Conservation (phyloP, 1,140 invertebrate genomes). For the Euura lappo region DNA sequence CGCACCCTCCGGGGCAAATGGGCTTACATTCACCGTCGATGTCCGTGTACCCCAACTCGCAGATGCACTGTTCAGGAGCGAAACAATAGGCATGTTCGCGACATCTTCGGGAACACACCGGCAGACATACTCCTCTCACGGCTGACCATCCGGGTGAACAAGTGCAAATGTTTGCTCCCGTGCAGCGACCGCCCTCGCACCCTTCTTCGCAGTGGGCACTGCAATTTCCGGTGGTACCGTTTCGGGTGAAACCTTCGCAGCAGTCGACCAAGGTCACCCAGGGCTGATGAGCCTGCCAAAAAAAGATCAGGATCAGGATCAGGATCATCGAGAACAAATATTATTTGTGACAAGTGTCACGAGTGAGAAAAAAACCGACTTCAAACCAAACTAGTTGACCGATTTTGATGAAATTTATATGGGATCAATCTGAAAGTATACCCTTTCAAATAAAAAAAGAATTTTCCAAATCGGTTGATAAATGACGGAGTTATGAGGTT, state of each 20-base stretch:
- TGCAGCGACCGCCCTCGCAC: slow-evolving; percentile 54
- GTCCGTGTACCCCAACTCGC: slow-evolving; percentile 51
- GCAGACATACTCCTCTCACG: slow-evolving; percentile 47
- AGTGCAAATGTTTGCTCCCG: slow-evolving; percentile 44
- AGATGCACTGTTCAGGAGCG: slow-evolving; percentile 50
- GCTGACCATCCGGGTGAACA: slow-evolving; percentile 46
- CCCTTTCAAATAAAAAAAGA: no score
- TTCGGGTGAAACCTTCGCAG: slow-evolving; percentile 50
- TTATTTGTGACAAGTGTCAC: no score
- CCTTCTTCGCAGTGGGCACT: slow-evolving; percentile 50
- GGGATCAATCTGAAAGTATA: no score
- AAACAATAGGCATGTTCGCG: slow-evolving; percentile 51
- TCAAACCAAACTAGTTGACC: no score
- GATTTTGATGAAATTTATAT: no score
- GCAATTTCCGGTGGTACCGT: slow-evolving; percentile 44
- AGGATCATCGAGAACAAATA: background rate
- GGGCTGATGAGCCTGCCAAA: background rate
- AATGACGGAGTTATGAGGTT: no score
- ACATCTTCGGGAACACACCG: slow-evolving; percentile 45
- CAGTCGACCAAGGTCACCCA: slow-evolving; percentile 52
- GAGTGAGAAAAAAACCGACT: no score
- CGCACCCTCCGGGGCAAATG: slow-evolving; percentile 50
- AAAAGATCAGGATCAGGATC: background rate
- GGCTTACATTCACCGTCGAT: slow-evolving; percentile 43
- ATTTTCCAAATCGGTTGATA: no score